phyloP scores from a whole-genome alignment of 2,113 vertebrate species.

The Arothron firmamentum region DNA sequence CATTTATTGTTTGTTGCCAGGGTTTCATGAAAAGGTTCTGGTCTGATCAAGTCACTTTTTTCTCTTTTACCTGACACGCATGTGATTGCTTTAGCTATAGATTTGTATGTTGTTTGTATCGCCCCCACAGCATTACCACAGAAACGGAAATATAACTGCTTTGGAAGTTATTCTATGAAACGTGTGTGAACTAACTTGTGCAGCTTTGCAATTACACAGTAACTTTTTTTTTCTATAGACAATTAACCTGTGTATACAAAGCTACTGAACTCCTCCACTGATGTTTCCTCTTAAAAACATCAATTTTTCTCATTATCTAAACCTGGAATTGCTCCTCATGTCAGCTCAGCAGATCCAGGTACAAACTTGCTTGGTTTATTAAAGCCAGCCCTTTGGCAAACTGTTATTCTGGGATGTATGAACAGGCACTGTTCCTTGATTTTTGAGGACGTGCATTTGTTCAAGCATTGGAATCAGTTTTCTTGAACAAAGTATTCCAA shows the following conservation, averaged over 20 bases:
- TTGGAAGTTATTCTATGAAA: not conserved
- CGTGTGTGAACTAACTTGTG: constrained; percentile 2
- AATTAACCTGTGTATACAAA: constrained; percentile 48
- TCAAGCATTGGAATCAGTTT: not conserved
- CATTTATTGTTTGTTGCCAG: not conserved
- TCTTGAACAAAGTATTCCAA: constrained; percentile 13
- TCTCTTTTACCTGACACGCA: too few relatives aligned
- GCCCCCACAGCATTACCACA: too few relatives aligned
- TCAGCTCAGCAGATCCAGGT: constrained; percentile 40
- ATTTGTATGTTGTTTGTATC: too few relatives aligned
- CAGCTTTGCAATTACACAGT: constrained; percentile 37
- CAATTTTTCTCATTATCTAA: constrained; percentile 51
- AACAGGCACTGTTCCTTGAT: constrained; percentile 7
- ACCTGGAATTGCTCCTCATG: constrained; percentile 55
- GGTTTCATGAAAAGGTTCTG: not conserved
- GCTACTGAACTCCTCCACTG: constrained; percentile 36
- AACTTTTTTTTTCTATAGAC: constrained; percentile 29
- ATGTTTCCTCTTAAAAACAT: constrained; percentile 43
- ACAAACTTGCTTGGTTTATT: constrained; percentile 46
- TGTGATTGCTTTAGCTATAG: too few relatives aligned
- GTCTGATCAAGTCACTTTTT: too few relatives aligned
- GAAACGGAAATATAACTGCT: not conserved
- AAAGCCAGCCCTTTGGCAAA: constrained; percentile 33
- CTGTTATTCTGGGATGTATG: constrained; percentile 15
- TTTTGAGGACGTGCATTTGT: not conserved